A percentile compares a stretch with the other conserved stretches of the same genome.
Evolutionary conservation across 2,113 vertebrate genomes (phyloP).

Genomic region (Lasiurus borealis): DNA sequence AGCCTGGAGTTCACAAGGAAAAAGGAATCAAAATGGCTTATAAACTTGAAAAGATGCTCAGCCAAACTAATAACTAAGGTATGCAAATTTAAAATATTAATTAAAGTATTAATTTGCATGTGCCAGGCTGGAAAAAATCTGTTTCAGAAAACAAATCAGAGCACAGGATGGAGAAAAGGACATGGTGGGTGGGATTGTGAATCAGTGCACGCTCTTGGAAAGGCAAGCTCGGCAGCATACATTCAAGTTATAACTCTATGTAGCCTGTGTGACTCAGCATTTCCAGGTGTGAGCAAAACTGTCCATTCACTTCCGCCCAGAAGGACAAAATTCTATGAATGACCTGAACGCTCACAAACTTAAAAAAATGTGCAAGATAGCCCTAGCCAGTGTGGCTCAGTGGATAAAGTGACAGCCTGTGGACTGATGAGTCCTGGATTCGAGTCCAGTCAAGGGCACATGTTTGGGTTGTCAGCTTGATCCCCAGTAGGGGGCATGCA

Average conservation of each 20-base stretch:
- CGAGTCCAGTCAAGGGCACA: too few species aligned
- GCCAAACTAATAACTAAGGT: conserved; percentile 25
- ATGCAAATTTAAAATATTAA: conserved; percentile 39
- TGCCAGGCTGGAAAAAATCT: conserved; percentile 16
- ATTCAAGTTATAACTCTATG: neutral
- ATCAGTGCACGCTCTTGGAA: neutral
- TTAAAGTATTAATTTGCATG: conserved; percentile 8
- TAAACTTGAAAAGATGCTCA: neutral
- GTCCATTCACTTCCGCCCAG: neutral
- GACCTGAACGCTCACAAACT: neutral
- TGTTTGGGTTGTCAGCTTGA: too few species aligned
- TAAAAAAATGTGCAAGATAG: neutral
- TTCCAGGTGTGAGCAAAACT: neutral
- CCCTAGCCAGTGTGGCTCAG: too few species aligned
- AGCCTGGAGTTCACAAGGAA: neutral
- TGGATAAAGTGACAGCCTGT: too few species aligned
- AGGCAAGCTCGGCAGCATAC: neutral
- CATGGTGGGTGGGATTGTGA: neutral
- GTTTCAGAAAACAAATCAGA: conserved; percentile 19
- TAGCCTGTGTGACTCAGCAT: neutral
- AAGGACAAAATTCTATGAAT: conserved; percentile 48
- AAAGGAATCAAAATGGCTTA: neutral
- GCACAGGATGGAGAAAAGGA: neutral
- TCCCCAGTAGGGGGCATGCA: too few species aligned
- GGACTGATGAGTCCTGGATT: too few species aligned